Base-by-base conservation (phyloP, 2,797 vertebrate genomes). In the Diglossa cyanea region DNA sequence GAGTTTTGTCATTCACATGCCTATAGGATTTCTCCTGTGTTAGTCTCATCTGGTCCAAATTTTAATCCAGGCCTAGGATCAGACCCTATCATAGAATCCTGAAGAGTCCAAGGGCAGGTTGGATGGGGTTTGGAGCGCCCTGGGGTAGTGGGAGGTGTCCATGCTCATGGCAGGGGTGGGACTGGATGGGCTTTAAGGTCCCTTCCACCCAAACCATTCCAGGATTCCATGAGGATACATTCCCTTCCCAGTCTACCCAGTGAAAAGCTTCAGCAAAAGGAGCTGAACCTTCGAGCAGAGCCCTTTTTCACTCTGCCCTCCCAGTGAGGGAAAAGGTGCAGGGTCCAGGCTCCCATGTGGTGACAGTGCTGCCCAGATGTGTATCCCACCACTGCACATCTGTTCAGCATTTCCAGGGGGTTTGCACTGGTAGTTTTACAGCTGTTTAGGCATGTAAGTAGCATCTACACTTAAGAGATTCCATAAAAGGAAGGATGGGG, bases 391-490 rank as follows among this genome's bases (percentile, higher is more conserved):
- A 47, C 86, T 3, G 6, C 18, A 77, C 96, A 96, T 89, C 94
- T 95, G 95, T 18, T 93, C 5, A 2, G 80, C 95, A 63, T 95
- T 96, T 95, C 35, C 93, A 75, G 58, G 48, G 78, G 83, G 73
- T 33, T 62, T 94, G 77, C 60, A 48, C 86, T 63, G 80, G 72
- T 87, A 40, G 78, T 83, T 96, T 92, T 94, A 95, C 94, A 95
- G 88, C 67, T 94, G 92, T 94, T 96, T 60, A 87, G 90, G 30
- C 90, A 75, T 89, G 75, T 89, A 88, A 96, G 93, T 79, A 94
- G 84, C 82, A 87, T 88, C 89, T 48, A 33, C 54, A 81, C 58
- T 86, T 87, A 94, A 95, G 89, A 92, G 75, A 75, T 44, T 83
- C 79, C 60, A 71, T 58, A 73, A 83, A 86, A 66, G n/a, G 47